Evolutionary conservation across 2,113 vertebrate species (phyloP).

Genomic region (Mugil cephalus): DNA sequence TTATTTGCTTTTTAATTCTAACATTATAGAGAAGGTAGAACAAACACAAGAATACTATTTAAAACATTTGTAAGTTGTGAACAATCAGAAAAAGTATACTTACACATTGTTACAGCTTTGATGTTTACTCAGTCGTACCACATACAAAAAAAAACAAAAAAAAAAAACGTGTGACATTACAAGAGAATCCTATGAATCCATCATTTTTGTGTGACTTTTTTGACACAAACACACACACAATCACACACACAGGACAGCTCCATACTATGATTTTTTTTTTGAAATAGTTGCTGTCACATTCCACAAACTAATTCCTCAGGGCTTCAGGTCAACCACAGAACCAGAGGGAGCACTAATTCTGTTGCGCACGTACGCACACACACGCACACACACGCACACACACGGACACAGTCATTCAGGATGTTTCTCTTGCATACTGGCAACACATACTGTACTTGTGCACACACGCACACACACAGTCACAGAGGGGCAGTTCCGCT

Average conservation of each 20-base stretch:
- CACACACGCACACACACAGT: slow-evolving; percentile 26
- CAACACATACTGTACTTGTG: slow-evolving; percentile 23
- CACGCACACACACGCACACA: slow-evolving; percentile 15
- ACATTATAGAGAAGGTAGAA: background rate
- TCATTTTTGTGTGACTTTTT: no score
- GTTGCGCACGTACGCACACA: slow-evolving; percentile 23
- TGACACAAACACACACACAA: slow-evolving; percentile 8
- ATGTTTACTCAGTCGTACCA: no score
- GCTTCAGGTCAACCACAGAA: slow-evolving; percentile 53
- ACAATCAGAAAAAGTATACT: no score
- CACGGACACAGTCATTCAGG: slow-evolving; percentile 16
- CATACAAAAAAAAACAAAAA: background rate
- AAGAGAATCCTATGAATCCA: no score
- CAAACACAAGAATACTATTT: no score
- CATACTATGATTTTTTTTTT: slow-evolving; percentile 46
- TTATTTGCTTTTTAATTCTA: background rate
- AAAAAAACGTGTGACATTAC: no score
- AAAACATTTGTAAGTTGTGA: no score
- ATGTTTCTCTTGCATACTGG: slow-evolving; percentile 27
- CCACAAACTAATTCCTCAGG: slow-evolving; percentile 62
- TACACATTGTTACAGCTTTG: no score
- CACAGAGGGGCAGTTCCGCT: slow-evolving; percentile 36
- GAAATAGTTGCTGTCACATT: slow-evolving; percentile 76
- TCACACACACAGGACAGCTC: slow-evolving; percentile 21
- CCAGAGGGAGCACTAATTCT: slow-evolving; percentile 62